These are phyloP conservation scores for Platerodrilus igneus DNA, from an alignment of 2,888 invertebrate species.

Conservation along the genomic window DNA sequence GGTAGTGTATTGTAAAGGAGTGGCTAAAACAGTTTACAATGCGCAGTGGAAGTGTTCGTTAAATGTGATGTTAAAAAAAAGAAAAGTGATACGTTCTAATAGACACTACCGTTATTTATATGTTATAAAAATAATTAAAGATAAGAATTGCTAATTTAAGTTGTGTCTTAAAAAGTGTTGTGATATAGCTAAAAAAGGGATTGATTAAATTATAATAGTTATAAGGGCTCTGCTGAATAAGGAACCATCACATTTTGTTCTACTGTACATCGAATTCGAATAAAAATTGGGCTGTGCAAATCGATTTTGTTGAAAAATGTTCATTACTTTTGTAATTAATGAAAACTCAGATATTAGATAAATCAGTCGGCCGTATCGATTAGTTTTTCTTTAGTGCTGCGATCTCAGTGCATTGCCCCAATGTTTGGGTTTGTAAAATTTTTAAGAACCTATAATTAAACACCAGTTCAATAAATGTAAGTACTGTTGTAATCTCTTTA, in stretches of 20 bases:
- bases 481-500: constrained; percentile 23
- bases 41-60: constrained; percentile 2
- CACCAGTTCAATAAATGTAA: constrained; percentile 34
- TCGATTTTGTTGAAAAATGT: no score
- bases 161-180: no score
- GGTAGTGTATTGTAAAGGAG: constrained; percentile 33
- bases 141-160: no score
- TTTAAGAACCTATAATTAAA: constrained; percentile 33
- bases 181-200: no score
- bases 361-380: constrained; percentile 23
- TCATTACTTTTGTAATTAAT: constrained; percentile 13
- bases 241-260: no score
- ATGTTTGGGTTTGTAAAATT: constrained; percentile 30
- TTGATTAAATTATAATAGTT: no score
- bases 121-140: no score
- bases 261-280: no score
- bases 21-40: constrained; percentile 30
- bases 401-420: constrained; percentile 22
- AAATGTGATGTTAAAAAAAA: neutral
- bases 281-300: no score
- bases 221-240: no score
- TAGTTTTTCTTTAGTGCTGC: constrained; percentile 13
- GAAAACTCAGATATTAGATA: constrained; percentile 17
- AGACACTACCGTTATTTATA: constrained; percentile 17
- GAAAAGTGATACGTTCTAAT: constrained; percentile 6